Conservation (phyloP, 1,140 invertebrate species). For the Gonioctena quinquepunctata region DNA sequence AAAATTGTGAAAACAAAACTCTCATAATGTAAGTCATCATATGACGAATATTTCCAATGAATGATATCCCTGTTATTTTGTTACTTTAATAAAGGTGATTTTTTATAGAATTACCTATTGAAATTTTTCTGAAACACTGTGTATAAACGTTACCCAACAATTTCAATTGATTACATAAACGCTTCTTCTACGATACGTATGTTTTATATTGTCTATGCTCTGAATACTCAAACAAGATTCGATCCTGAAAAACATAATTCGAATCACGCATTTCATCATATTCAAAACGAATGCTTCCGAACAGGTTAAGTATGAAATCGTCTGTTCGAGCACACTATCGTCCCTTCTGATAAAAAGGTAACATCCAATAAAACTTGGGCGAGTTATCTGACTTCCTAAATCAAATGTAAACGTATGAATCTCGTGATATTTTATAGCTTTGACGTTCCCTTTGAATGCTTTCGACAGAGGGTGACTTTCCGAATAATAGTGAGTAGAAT, state of each 20-base stretch:
- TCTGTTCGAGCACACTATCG: not conserved
- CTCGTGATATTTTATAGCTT: slow-evolving; percentile 15
- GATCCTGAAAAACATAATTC: too few species aligned
- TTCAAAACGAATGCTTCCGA: not conserved
- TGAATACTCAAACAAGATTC: not conserved
- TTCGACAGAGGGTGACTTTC: slow-evolving; percentile 2
- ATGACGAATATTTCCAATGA: too few species aligned
- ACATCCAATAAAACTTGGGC: slow-evolving; percentile 13
- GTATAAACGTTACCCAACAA: not conserved
- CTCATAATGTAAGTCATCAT: too few species aligned
- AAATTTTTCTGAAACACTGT: too few species aligned
- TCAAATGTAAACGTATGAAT: slow-evolving; percentile 16
- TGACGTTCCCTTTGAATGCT: slow-evolving; percentile 9
- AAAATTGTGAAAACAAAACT: too few species aligned
- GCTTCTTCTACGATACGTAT: not conserved
- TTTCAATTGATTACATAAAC: not conserved
- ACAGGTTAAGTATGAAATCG: not conserved
- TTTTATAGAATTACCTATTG: too few species aligned
- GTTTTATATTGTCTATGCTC: not conserved
- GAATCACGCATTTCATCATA: too few species aligned
- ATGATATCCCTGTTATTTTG: too few species aligned
- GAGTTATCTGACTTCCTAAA: slow-evolving; percentile 13
- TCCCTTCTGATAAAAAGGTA: not conserved
- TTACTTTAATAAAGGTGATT: too few species aligned
- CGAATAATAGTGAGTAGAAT: not conserved